Base-by-base conservation (phyloP, 1,140 invertebrate genomes). In the Trachymyrmex septentrionalis region DNA sequence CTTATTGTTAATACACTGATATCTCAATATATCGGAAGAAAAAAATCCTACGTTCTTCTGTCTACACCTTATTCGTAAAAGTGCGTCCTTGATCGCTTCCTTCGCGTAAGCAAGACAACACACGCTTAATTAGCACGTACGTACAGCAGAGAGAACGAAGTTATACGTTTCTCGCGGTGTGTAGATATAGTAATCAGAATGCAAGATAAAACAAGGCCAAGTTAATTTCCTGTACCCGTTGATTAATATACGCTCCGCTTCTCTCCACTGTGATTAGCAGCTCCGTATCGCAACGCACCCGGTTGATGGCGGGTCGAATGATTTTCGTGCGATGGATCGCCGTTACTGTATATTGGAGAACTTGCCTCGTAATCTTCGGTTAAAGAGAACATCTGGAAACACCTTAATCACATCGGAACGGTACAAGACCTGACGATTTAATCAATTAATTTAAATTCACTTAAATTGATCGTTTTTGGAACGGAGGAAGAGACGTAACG, bases 181-280 rank as follows among this genome's bases (percentile, higher is more conserved):
- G 61, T 57, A 78, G 72, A 88, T 85, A 89, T 34, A 82, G 80
- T 88, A 80, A 91, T 91, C 89, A 87, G 85, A 91, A 91, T 91
- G 87, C 89, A 86, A 86, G 89, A 91, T 91, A 89, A 91, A 86
- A 89, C 90, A 89, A 91, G 90, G 90, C 87, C 87, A 87, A 87
- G 89, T 82, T 91, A 85, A 89, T 91, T 91, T 91, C 90, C 90
- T 91, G 89, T 89, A 82, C 84, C 57, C 69, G 75, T 59, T 64
- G 63, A 87, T 90, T 85, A 86, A 75, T 76, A 88, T 69, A 38
- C 69, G 73, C 38, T 64, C 12, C 55, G 16, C 48, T 53, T 27
- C 55, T 34, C 57, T 38, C n/a, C 59, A 27, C 61, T 38, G 80
- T 73, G 80, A 82, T 82, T 82, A 82, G 69, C 80, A 21, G 19